These are phyloP conservation scores for Psilanteris sp. DNA, from an alignment of 1,140 invertebrate species.

Conservation along the genomic window DNA sequence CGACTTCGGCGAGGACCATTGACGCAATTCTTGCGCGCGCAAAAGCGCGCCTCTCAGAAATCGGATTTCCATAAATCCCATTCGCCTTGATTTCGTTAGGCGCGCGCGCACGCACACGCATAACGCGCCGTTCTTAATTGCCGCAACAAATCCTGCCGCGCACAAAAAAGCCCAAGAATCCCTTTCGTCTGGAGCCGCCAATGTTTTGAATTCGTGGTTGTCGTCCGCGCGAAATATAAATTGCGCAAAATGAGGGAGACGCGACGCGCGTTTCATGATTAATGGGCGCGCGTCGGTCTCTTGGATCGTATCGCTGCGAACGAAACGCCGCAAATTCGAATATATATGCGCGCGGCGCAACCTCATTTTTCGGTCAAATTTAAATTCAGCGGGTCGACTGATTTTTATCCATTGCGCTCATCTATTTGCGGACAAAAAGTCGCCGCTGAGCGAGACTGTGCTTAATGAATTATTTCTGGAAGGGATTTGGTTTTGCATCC, in stretches of 20 bases:
- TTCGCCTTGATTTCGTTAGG: slow-evolving; percentile 26
- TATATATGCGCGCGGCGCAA: not conserved
- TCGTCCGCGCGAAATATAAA: slow-evolving; percentile 40
- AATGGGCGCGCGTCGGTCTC: slow-evolving; percentile 28
- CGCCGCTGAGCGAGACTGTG: too few species aligned
- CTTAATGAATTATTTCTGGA: too few species aligned
- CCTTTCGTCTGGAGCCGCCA: slow-evolving; percentile 27
- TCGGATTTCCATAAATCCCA: slow-evolving; percentile 12
- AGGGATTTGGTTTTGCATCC: too few species aligned
- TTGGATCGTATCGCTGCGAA: slow-evolving; percentile 27
- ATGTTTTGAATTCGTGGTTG: slow-evolving; percentile 23
- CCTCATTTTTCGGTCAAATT: slow-evolving; percentile 18
- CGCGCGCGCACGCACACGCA: too few species aligned
- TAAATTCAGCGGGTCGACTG: not conserved
- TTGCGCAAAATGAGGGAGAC: slow-evolving; percentile 25
- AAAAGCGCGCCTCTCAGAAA: not conserved
- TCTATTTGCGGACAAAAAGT: too few species aligned
- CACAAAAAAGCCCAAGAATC: slow-evolving; percentile 30
- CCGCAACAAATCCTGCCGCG: slow-evolving; percentile 18
- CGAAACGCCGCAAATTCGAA: not conserved
- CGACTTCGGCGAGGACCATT: too few species aligned
- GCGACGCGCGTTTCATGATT: slow-evolving; percentile 41
- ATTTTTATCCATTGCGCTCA: too few species aligned
- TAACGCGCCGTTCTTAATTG: slow-evolving; percentile 21
- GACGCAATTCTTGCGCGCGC: too few species aligned